Evolutionary conservation across 2,113 vertebrate genomes (phyloP).

Genomic region (Tautogolabrus adspersus): DNA sequence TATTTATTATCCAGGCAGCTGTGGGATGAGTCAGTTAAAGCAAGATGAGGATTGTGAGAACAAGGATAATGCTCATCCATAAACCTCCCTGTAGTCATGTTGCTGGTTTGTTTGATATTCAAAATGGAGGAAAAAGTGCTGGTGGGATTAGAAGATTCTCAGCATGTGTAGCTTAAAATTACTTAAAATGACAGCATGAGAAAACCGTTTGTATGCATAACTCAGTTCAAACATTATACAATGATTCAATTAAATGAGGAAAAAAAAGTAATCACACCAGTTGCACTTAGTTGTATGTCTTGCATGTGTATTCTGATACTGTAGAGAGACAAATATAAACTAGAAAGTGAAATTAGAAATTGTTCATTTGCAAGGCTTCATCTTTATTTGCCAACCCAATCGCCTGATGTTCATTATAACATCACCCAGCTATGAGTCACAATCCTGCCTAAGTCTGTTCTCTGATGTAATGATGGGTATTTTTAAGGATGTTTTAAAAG

Average conservation of each 20-base stretch:
- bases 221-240: constrained; percentile 97
- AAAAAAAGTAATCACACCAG: constrained; percentile 89
- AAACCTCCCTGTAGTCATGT: constrained; percentile 80
- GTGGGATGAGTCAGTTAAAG: constrained; percentile 86
- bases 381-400: constrained; percentile 87
- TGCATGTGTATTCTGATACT: constrained; percentile 98
- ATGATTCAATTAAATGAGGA: constrained; percentile 89
- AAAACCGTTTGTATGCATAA: constrained; percentile 95
- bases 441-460: constrained; percentile 76
- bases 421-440: constrained; percentile 80
- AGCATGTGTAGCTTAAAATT: constrained; percentile 97
- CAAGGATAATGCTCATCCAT: constrained; percentile 82
- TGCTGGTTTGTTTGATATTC: constrained; percentile 89
- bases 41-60: constrained; percentile 87
- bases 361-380: constrained; percentile 88
- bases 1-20: constrained; percentile 88
- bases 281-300: constrained; percentile 96
- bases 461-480: constrained; percentile 82
- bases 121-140: constrained; percentile 85
- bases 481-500: constrained; percentile 86
- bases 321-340: constrained; percentile 87
- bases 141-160: constrained; percentile 93
- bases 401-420: constrained; percentile 88
- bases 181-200: constrained; percentile 98
- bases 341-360: constrained; percentile 86